These are phyloP conservation scores for Eulacestoma nigropectus DNA, from an alignment of 2,113 vertebrate species.

Conservation along the genomic window DNA sequence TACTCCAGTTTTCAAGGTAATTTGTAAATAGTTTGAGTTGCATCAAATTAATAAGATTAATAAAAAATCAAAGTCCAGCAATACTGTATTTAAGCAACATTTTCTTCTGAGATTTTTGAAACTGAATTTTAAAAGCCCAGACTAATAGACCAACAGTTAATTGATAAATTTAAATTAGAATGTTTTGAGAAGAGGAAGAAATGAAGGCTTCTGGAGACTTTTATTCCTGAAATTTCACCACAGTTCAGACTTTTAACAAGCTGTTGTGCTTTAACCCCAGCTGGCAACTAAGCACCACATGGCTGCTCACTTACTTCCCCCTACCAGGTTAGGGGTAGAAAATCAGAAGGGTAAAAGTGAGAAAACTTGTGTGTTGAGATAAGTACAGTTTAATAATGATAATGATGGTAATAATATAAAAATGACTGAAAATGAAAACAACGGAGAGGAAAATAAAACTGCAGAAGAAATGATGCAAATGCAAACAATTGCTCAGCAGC, in stretches of 20 bases:
- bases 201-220: not conserved
- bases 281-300: not conserved
- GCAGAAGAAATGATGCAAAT: not conserved
- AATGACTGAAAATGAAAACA: not conserved
- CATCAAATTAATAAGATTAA: not conserved
- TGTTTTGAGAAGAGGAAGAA: not conserved
- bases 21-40: not conserved
- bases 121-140: not conserved
- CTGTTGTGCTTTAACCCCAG: not conserved
- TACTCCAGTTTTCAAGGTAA: not conserved
- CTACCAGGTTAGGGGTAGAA: not conserved
- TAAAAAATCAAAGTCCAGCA: not conserved
- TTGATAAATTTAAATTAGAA: not conserved
- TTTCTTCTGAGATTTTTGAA: not conserved
- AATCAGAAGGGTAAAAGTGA: not conserved
- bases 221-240: not conserved
- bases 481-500: not conserved
- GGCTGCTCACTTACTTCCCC: not conserved
- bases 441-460: not conserved
- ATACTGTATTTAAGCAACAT: not conserved
- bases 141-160: not conserved
- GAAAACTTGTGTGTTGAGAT: not conserved
- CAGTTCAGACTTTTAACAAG: not conserved
- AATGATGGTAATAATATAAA: not conserved
- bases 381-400: not conserved